These are phyloP conservation scores for Carassius auratus DNA, from an alignment of 2,113 vertebrate species.

Conservation along the genomic window DNA sequence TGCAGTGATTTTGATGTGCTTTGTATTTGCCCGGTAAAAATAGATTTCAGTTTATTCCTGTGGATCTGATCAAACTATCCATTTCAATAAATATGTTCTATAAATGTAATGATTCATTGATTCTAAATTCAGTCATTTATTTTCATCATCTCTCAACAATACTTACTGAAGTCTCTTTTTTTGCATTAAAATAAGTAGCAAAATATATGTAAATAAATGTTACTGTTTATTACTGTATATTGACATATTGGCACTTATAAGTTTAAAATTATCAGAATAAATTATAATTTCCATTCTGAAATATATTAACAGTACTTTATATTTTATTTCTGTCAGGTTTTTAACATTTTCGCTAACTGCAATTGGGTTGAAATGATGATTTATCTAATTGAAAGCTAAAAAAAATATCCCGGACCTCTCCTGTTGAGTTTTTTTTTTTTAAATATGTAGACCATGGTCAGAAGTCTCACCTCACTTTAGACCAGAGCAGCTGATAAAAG, in stretches of 20 bases:
- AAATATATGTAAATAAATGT: not conserved
- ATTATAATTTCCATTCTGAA: too few relatives aligned
- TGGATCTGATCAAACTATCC: too few relatives aligned
- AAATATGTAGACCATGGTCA: not conserved
- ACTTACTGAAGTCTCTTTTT: not conserved
- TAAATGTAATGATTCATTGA: not conserved
- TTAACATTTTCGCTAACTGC: not conserved
- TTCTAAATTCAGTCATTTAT: too few relatives aligned
- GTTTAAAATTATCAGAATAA: too few relatives aligned
- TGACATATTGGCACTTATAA: not conserved
- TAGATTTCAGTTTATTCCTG: not conserved
- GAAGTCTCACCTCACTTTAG: not conserved
- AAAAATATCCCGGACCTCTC: not conserved
- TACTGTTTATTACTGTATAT: not conserved
- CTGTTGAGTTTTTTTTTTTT: not conserved
- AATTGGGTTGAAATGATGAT: not conserved
- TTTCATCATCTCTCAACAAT: not conserved
- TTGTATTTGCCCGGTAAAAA: not conserved
- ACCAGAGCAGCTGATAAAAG: slow-evolving; percentile 2
- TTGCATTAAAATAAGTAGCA: not conserved
- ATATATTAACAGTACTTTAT: not conserved
- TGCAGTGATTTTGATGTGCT: not conserved
- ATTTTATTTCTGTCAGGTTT: not conserved
- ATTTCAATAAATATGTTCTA: not conserved
- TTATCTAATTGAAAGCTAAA: not conserved